Evolutionary conservation across 2,797 vertebrate species (phyloP).

Genomic region (Monodelphis domestica): DNA sequence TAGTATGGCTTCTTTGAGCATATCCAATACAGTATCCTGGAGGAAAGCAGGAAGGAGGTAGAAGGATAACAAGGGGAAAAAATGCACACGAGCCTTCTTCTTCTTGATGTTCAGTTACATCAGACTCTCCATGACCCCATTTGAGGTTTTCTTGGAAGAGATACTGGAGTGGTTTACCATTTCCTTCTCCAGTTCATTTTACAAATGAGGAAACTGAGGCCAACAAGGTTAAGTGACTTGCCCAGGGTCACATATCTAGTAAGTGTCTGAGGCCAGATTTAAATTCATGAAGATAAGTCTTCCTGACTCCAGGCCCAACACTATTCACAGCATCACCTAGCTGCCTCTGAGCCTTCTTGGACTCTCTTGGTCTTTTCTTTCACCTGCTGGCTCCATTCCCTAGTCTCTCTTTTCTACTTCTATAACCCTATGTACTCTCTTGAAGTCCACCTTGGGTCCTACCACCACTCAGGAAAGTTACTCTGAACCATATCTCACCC

Average conservation of each 20-base stretch:
- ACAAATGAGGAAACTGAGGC: neutral
- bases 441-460: neutral
- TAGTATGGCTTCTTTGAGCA: conserved; percentile 98
- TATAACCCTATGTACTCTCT: neutral
- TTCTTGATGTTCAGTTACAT: neutral
- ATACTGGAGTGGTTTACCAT: neutral
- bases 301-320: neutral
- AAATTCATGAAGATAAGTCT: neutral
- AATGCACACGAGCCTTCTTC: neutral
- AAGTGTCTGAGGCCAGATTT: neutral
- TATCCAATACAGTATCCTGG: conserved; percentile 97
- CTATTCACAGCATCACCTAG: neutral
- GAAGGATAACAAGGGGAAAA: neutral
- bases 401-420: neutral
- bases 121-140: neutral
- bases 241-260: neutral
- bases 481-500: neutral
- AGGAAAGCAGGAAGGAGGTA: neutral
- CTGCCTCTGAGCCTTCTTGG: neutral
- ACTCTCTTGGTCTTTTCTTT: neutral
- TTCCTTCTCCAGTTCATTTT: neutral
- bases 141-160: neutral
- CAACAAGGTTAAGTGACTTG: neutral
- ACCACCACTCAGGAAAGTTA: neutral
- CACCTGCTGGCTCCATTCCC: neutral